Evolutionary conservation across 2,888 invertebrate genomes (phyloP).

Genomic region (Aelia acuminata): DNA sequence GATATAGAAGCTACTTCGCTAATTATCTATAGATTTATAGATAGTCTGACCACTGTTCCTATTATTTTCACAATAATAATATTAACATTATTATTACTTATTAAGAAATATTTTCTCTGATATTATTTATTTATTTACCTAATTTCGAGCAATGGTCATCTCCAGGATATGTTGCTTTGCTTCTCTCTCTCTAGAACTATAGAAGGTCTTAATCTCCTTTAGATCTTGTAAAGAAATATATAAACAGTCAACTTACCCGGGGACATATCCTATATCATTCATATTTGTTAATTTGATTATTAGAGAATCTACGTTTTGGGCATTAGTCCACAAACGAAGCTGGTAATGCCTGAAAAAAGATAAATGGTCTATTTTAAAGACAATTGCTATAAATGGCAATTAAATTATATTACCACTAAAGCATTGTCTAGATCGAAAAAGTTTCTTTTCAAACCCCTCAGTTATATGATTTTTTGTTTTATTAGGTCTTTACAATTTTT

Average conservation of each 20-base stretch:
- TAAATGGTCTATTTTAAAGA: neutral
- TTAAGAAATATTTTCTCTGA: neutral
- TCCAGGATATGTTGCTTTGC: too few species aligned
- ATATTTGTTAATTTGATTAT: conserved; percentile 10
- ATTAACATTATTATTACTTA: neutral
- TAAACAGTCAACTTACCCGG: conserved; percentile 47
- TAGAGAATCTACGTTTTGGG: neutral
- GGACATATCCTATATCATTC: conserved; percentile 41
- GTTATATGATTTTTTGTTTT: neutral
- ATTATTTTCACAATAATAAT: neutral
- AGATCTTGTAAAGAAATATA: conserved; percentile 42
- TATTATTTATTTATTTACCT: neutral
- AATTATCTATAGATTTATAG: too few species aligned
- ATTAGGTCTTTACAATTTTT: neutral
- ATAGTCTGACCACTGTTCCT: neutral
- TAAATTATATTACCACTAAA: conserved; percentile 19
- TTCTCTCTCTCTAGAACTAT: neutral
- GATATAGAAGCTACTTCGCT: too few species aligned
- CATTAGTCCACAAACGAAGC: conserved; percentile 44
- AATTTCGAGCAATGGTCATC: neutral
- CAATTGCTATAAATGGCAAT: conserved; percentile 1
- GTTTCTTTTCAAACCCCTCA: neutral
- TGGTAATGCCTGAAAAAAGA: conserved; percentile 54
- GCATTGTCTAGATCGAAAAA: neutral
- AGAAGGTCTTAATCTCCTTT: neutral